Percentiles rank a stretch among this genome's conserved stretches.
Conservation (phyloP, 2,113 vertebrate genomes). For the Echinops telfairi region DNA sequence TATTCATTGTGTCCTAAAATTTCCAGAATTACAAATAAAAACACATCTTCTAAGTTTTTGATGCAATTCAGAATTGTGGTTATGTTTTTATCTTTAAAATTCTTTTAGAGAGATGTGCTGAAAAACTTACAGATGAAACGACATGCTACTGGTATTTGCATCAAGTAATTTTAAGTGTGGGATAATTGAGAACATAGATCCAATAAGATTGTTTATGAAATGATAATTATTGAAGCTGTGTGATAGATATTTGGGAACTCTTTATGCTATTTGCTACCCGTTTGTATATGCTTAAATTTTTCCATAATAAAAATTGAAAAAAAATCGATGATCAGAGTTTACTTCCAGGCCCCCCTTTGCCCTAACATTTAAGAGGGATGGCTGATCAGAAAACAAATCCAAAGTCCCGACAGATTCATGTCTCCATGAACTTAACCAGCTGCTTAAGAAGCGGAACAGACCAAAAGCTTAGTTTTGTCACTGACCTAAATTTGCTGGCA, state of each 20-base stretch:
- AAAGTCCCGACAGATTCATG: neutral
- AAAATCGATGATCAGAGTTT: slow-evolving; percentile 38
- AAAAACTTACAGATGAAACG: slow-evolving; percentile 58
- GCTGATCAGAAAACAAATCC: neutral
- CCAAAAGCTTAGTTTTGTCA: slow-evolving; percentile 59
- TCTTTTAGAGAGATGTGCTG: slow-evolving; percentile 59
- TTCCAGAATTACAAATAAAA: slow-evolving; percentile 67
- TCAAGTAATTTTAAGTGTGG: slow-evolving; percentile 58
- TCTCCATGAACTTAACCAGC: neutral
- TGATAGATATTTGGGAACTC: slow-evolving; percentile 68
- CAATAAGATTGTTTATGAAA: slow-evolving; percentile 53
- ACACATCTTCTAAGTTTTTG: slow-evolving; percentile 1
- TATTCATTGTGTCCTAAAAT: slow-evolving; percentile 35
- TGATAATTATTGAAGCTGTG: slow-evolving; percentile 63
- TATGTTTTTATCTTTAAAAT: slow-evolving; percentile 46
- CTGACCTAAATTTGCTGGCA: slow-evolving; percentile 33
- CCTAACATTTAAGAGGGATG: slow-evolving; percentile 4
- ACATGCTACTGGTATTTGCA: slow-evolving; percentile 54
- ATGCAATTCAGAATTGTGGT: slow-evolving; percentile 55
- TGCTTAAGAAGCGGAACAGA: no score
- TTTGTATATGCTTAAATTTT: slow-evolving; percentile 80
- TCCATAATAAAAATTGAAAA: slow-evolving; percentile 75
- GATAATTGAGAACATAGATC: slow-evolving; percentile 45
- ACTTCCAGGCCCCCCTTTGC: neutral
- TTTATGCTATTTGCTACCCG: slow-evolving; percentile 71